Evolutionary conservation across 2,797 vertebrate species (phyloP).

Genomic region (Pseudochirops corinnae): DNA sequence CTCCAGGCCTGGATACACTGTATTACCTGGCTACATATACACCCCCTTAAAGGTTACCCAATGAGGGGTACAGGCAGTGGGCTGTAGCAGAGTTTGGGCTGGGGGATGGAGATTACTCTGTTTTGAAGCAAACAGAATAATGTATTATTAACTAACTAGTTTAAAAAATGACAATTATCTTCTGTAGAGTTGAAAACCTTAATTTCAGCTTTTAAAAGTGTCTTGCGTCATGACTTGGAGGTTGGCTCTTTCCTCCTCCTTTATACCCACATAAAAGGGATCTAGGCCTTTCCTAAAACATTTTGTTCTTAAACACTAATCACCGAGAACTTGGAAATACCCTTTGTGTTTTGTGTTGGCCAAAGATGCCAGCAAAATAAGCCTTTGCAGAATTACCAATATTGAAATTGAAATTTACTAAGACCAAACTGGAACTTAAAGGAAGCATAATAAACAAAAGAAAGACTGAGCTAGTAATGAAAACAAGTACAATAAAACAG

Average conservation of each 20-base stretch:
- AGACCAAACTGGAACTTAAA: background rate
- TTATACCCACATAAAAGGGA: background rate
- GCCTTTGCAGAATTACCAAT: background rate
- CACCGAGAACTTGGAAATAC: background rate
- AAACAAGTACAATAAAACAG: background rate
- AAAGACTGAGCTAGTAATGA: background rate
- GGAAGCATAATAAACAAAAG: background rate
- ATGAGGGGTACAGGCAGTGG: background rate
- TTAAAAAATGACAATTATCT: background rate
- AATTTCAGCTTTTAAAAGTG: background rate
- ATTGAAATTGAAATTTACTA: background rate
- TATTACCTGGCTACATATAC: background rate
- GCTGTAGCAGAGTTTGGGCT: background rate
- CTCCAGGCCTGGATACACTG: background rate
- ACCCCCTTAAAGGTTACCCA: background rate
- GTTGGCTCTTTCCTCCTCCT: background rate
- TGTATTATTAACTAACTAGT: background rate
- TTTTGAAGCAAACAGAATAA: background rate
- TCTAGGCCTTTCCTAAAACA: background rate
- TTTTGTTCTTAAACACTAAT: constrained; percentile 30
- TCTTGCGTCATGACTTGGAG: background rate
- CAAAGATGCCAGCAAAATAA: background rate
- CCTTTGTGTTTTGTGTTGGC: background rate
- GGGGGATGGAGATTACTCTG: background rate
- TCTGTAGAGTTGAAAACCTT: background rate